phyloP scores from a whole-genome alignment of 2,113 vertebrate species.

The Odontophorus gujanensis region DNA sequence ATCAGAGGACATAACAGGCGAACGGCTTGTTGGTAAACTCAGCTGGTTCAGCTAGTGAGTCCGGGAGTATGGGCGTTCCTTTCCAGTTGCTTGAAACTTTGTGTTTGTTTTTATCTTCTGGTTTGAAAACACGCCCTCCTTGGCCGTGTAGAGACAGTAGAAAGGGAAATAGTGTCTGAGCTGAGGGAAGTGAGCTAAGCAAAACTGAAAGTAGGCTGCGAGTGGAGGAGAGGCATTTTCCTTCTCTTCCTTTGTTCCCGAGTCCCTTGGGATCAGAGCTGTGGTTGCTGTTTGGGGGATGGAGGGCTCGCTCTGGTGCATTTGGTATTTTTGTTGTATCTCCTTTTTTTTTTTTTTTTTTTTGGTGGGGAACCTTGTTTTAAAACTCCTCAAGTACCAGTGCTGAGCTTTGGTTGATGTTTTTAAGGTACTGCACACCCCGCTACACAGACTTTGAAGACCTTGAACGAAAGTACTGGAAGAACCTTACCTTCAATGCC shows the following conservation, averaged over 20 bases:
- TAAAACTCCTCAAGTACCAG: neutral
- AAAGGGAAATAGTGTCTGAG: neutral
- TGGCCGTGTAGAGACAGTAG: no score
- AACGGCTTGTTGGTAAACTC: neutral
- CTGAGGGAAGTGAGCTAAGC: neutral
- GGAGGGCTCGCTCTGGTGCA: neutral
- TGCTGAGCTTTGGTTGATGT: neutral
- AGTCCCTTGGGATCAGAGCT: neutral
- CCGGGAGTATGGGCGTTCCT: neutral
- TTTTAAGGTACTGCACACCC: slow-evolving; percentile 90
- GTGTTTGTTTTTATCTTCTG: neutral
- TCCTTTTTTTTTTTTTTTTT: rapidly evolving
- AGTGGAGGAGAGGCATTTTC: neutral
- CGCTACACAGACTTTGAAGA: slow-evolving; percentile 92
- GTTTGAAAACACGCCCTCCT: no score
- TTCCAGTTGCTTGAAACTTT: neutral
- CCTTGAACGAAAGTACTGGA: slow-evolving; percentile 97
- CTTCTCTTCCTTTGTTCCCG: neutral
- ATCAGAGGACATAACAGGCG: neutral
- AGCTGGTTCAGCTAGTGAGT: neutral
- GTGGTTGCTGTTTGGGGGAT: neutral
- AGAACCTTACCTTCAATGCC: slow-evolving; percentile 95
- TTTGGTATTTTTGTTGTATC: neutral
- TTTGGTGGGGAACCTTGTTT: rapidly evolving
- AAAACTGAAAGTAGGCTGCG: slow-evolving; percentile 49